These are phyloP conservation scores for Sepioteuthis lessoniana DNA, from an alignment of 2,888 invertebrate species.

Conservation along the genomic window DNA sequence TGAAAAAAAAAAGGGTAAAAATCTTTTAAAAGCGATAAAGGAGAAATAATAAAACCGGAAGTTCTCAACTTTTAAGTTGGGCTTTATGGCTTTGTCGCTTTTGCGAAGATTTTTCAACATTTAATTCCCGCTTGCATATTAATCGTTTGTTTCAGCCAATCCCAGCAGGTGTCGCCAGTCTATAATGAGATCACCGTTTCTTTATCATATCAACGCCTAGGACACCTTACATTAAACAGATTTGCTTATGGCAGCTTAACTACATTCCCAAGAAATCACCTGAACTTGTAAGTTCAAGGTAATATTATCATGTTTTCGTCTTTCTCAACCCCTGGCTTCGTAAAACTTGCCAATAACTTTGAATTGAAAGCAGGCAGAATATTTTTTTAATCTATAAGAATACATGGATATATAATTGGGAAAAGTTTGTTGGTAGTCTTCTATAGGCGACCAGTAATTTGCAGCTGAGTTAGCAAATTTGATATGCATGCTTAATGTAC, in stretches of 20 bases:
- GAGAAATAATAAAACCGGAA: neutral
- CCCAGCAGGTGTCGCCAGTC: neutral
- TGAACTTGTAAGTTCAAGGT: neutral
- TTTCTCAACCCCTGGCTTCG: neutral
- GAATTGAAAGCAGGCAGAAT: neutral
- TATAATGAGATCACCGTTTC: neutral
- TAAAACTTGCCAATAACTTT: neutral
- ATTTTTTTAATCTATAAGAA: too few relatives aligned
- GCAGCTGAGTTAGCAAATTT: too few relatives aligned
- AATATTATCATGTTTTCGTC: neutral
- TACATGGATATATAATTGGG: too few relatives aligned
- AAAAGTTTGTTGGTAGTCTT: too few relatives aligned
- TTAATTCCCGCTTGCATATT: neutral
- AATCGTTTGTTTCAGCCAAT: neutral
- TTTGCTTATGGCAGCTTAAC: neutral
- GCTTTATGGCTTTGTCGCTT: neutral
- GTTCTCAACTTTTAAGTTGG: neutral
- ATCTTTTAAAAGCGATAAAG: neutral
- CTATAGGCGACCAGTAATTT: too few relatives aligned
- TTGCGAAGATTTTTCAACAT: neutral
- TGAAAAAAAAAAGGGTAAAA: neutral
- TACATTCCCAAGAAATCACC: neutral
- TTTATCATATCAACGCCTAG: neutral
- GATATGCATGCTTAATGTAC: too few relatives aligned
- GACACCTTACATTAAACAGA: slow-evolving; percentile 16